phyloP scores from a whole-genome alignment of 2,797 vertebrate species.

The Saxicola maurus region DNA sequence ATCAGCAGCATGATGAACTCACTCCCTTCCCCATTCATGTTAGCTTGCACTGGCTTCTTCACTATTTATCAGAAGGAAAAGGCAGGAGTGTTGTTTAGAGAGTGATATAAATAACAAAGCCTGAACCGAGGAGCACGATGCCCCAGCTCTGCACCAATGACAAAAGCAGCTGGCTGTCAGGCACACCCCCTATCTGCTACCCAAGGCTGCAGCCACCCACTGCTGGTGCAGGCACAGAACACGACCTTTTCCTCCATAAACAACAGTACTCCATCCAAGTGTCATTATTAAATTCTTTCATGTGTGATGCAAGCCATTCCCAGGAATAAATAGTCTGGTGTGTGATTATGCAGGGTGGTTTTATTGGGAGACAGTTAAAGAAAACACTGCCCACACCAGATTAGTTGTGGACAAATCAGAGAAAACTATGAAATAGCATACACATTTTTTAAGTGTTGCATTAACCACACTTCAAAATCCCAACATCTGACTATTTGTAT shows the following conservation, averaged over 20 bases:
- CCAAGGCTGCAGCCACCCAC: slow-evolving; percentile 13
- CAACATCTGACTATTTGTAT: not conserved
- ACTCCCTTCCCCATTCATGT: not conserved
- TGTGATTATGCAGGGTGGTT: not conserved
- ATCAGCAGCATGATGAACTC: not conserved
- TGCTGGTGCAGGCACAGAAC: not conserved
- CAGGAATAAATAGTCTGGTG: slow-evolving; percentile 19
- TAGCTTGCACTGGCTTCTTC: not conserved
- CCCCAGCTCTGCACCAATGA: not conserved
- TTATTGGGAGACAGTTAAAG: slow-evolving; percentile 10
- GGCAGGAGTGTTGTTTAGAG: slow-evolving; percentile 32
- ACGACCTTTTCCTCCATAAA: slow-evolving; percentile 9
- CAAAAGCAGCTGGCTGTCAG: slow-evolving; percentile 11
- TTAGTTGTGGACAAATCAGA: not conserved
- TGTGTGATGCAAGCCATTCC: slow-evolving; percentile 8
- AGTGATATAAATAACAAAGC: slow-evolving; percentile 42
- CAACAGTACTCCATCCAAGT: slow-evolving; percentile 23
- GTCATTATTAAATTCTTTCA: slow-evolving; percentile 35
- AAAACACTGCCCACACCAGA: slow-evolving; percentile 9
- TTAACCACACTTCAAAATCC: slow-evolving; percentile 2
- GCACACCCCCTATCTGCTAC: not conserved
- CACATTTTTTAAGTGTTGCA: not conserved
- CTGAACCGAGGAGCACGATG: not conserved
- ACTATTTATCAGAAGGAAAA: slow-evolving; percentile 29
- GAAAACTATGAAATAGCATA: not conserved